Evolutionary conservation across 2,888 invertebrate genomes (phyloP), one percentile per base, ranked within the genome.

Genomic region (Aleiodes alternator): DNA sequence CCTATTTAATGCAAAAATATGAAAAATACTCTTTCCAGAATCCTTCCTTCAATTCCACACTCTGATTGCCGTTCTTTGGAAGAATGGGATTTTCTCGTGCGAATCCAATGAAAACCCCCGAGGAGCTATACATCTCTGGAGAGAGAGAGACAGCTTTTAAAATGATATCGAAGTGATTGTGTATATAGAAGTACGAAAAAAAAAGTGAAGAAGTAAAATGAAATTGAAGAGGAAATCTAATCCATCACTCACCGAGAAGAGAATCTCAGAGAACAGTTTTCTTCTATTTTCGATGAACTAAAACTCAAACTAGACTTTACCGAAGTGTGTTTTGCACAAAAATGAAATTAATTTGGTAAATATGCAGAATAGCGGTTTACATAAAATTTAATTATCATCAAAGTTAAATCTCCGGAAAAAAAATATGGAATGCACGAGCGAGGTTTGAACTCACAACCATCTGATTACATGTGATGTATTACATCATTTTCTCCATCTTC

Each of bases 161-260:
- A 57, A 57, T 57, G n/a, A 57, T 57, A 57, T 57, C 31, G 16
- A 56, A 56, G 56, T 56, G 56, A 2, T 1, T 23, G 23, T 23
- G 23, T 23, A 23, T 23, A 56, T 56, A 16, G 7, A 9, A 12
- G 11, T 23, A 56, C 23, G 9, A 56, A 16, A 56, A 29, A 23
- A n/a, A n/a, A n/a, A n/a, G n/a, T 16, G 43, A 9, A 50, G 50
- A 50, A 57, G 38, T 8, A 3, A 34, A 16, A 14, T 34, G 9
- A 29, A 69, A 69, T 29, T 51, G 55, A n/a, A 69, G 6, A 5
- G 59, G 29, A 59, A 11, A 68, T 34, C 12, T n/a, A 34, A 51
- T 72, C 51, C 56, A 56, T 70, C 56, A 72, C 72, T 72, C 72
- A 72, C 72, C 72, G 14, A 48, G n/a, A 5, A 50, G 23, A 61